Conservation (phyloP, 2,113 vertebrate genomes). For the Okapia johnstoni region DNA sequence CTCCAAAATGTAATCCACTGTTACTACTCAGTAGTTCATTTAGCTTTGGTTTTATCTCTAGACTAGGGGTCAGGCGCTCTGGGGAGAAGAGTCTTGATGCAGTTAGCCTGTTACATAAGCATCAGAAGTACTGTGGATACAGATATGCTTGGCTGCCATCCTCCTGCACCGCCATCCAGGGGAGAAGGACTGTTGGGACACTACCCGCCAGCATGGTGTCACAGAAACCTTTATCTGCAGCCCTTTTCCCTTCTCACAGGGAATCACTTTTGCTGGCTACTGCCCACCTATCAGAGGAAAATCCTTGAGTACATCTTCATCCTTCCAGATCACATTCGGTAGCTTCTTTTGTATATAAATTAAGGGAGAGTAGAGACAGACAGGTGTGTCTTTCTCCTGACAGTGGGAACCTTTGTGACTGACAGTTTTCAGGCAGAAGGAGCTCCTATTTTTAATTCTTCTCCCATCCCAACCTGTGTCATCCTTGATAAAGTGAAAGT, state of each 20-base stretch:
- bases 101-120: background rate
- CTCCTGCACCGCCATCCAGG: background rate
- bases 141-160: background rate
- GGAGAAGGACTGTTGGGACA: accelerated
- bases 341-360: background rate
- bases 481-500: background rate
- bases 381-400: background rate
- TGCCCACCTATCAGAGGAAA: background rate
- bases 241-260: background rate
- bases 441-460: background rate
- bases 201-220: background rate
- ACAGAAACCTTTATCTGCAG: background rate
- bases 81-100: background rate
- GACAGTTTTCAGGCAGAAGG: background rate
- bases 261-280: background rate
- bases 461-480: background rate
- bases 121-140: background rate
- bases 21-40: background rate
- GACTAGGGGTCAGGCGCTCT: background rate
- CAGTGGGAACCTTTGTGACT: background rate
- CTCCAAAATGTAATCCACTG: background rate
- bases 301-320: background rate
- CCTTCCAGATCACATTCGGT: background rate
- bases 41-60: background rate
- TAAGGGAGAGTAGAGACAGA: background rate